Evolutionary conservation across 2,888 invertebrate species (phyloP).

Genomic region (Axea sp.): DNA sequence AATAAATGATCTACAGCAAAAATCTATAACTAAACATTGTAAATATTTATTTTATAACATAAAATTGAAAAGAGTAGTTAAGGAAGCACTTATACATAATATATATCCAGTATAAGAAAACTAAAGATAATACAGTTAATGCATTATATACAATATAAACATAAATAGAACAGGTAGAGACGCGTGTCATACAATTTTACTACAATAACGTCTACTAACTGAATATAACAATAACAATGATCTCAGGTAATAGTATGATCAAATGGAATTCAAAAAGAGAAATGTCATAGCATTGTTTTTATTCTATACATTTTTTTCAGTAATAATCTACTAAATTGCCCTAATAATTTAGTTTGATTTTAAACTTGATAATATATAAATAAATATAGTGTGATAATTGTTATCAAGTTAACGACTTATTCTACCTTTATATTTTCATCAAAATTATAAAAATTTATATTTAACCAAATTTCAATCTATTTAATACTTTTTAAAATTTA

Average conservation of each 20-base stretch:
- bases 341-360: no score
- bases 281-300: not conserved
- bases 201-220: constrained; percentile 32
- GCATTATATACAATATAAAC: constrained; percentile 20
- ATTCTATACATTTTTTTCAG: not conserved
- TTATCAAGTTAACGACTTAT: no score
- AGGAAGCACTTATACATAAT: not conserved
- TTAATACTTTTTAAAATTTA: no score
- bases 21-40: constrained; percentile 10
- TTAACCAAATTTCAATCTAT: no score
- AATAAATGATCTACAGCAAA: constrained; percentile 14
- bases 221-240: constrained; percentile 30
- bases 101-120: no score
- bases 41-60: not conserved
- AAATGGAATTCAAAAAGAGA: constrained; percentile 25
- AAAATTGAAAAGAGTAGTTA: not conserved
- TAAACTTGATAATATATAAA: no score
- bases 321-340: no score
- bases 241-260: constrained; percentile 30
- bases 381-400: no score
- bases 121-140: no score
- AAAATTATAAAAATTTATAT: no score
- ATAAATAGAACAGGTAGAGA: constrained; percentile 10
- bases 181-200: constrained; percentile 11
- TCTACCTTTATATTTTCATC: no score